Conservation (phyloP, 2,888 invertebrate species). For the Strigamia transsilvanica region DNA sequence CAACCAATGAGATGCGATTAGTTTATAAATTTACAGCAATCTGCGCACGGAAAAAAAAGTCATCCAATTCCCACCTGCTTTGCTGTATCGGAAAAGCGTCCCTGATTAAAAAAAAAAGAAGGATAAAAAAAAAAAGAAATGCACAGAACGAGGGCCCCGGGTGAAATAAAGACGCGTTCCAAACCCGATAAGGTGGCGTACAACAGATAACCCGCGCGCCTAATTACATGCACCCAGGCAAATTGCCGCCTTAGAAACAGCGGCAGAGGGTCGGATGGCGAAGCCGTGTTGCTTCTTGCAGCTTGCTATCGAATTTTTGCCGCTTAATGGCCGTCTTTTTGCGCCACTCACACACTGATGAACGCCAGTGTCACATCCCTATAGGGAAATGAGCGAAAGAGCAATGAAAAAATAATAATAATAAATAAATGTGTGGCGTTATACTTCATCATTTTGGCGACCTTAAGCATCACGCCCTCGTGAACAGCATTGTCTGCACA, state of each 20-base stretch:
- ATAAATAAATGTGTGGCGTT: background rate
- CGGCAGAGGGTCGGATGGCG: slow-evolving; percentile 11
- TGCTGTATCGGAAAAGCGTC: slow-evolving; percentile 25
- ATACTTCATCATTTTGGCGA: background rate
- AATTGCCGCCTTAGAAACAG: slow-evolving; percentile 44
- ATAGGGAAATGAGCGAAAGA: slow-evolving; percentile 16
- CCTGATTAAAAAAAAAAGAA: slow-evolving; percentile 13
- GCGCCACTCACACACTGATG: background rate
- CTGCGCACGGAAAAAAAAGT: slow-evolving; percentile 15
- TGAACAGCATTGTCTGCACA: background rate
- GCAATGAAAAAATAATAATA: background rate
- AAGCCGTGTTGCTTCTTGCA: background rate
- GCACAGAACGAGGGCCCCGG: slow-evolving; percentile 36
- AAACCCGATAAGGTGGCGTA: slow-evolving; percentile 39
- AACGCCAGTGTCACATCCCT: slow-evolving; percentile 4
- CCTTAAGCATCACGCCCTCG: no score
- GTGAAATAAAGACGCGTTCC: slow-evolving; percentile 44
- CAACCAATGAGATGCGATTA: slow-evolving; percentile 23
- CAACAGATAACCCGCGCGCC: slow-evolving; percentile 44
- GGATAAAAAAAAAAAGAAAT: slow-evolving; percentile 6
- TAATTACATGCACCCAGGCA: slow-evolving; percentile 44
- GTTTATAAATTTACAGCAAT: slow-evolving; percentile 41
- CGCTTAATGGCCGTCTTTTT: slow-evolving; percentile 25
- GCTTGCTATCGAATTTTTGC: slow-evolving; percentile 12
- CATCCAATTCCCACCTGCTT: slow-evolving; percentile 44